Percentiles rank a stretch among this genome's conserved stretches.
phyloP scores from a whole-genome alignment of 2,888 invertebrate species.

The Thera obeliscata region DNA sequence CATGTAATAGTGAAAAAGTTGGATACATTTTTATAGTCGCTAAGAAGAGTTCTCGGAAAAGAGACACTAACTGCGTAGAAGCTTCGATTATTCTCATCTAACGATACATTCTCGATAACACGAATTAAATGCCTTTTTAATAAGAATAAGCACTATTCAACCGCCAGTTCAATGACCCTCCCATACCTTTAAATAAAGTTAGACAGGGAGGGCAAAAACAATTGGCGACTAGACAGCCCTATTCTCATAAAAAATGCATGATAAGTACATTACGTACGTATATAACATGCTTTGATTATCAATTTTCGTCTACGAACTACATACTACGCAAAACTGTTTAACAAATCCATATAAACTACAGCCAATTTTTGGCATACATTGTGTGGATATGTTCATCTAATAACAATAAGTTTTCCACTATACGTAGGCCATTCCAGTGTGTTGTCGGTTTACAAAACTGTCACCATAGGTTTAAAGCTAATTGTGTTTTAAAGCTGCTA shows the following conservation, averaged over 20 bases:
- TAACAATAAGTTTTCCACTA: conserved; percentile 70
- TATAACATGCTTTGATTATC: conserved; percentile 66
- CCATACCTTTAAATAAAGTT: conserved; percentile 13
- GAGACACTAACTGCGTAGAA: conserved; percentile 68
- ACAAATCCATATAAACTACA: conserved; percentile 74
- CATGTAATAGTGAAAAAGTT: conserved; percentile 71
- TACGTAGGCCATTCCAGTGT: conserved; percentile 66
- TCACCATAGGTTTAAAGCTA: conserved; percentile 60
- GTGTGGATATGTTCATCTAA: conserved; percentile 65
- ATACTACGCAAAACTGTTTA: conserved; percentile 73
- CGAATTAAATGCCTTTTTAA: conserved; percentile 48
- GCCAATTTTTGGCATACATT: conserved; percentile 70
- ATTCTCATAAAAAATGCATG: conserved; percentile 33
- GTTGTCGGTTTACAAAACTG: conserved; percentile 40
- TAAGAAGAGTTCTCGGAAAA: conserved; percentile 55
- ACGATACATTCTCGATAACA: conserved; percentile 78
- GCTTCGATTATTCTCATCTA: conserved; percentile 69
- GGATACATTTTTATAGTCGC: conserved; percentile 70
- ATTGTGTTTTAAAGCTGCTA: conserved; percentile 66
- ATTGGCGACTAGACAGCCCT: neutral
- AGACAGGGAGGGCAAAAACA: conserved; percentile 11
- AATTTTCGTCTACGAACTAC: conserved; percentile 75
- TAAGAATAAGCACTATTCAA: conserved; percentile 1
- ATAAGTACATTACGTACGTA: conserved; percentile 74
- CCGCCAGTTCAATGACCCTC: conserved; percentile 4